These are phyloP conservation scores for Nothoprocta pentlandii DNA, from an alignment of 2,113 vertebrate species.

Conservation along the genomic window DNA sequence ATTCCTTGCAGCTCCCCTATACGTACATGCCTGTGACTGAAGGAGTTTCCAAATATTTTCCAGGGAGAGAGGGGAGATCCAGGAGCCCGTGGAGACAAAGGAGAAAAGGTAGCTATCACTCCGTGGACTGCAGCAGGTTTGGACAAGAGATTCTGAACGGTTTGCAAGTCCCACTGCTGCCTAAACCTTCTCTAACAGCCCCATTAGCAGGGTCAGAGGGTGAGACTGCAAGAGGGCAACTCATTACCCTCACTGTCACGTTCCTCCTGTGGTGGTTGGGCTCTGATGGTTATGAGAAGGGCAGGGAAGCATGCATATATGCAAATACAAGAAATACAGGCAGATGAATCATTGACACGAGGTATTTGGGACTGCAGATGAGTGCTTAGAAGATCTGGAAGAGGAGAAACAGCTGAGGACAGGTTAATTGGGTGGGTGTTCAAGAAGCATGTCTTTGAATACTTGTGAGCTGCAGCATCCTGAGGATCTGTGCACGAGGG, in stretches of 20 bases:
- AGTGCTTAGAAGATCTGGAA: background rate
- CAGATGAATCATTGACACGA: too few relatives aligned
- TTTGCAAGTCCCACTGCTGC: too few relatives aligned
- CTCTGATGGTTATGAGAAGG: background rate
- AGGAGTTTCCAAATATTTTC: background rate
- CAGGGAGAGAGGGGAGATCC: conserved; percentile 72
- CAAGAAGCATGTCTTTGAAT: background rate
- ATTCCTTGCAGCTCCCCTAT: background rate
- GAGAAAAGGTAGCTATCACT: conserved; percentile 62
- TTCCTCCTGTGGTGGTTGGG: background rate
- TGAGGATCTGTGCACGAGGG: background rate
- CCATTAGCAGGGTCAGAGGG: background rate
- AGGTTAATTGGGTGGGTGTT: accelerated
- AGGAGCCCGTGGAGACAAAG: conserved; percentile 55
- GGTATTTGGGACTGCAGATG: background rate
- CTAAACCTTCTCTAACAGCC: too few relatives aligned
- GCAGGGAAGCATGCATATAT: too few relatives aligned
- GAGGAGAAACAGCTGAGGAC: background rate
- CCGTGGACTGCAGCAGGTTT: background rate
- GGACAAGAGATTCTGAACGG: too few relatives aligned
- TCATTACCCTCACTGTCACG: background rate
- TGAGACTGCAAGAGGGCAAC: background rate
- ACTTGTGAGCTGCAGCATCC: background rate
- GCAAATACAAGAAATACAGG: too few relatives aligned
- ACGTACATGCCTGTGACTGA: background rate